These are phyloP conservation scores for Altica lythri DNA, from an alignment of 2,888 invertebrate species.

Conservation along the genomic window DNA sequence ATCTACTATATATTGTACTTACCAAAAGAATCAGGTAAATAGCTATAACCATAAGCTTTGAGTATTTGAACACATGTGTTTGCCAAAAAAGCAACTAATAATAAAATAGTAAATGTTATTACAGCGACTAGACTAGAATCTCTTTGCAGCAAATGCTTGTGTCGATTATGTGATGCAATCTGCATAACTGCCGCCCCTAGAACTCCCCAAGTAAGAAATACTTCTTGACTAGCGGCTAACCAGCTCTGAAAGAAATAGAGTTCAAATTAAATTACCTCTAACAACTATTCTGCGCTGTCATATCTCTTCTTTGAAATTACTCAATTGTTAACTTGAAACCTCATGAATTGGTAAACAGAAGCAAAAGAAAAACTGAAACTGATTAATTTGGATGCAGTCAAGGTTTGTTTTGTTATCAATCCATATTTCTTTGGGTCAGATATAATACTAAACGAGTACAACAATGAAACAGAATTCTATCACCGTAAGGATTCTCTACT, in stretches of 20 bases:
- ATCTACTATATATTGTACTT: slow-evolving; percentile 55
- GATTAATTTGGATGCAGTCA: too few relatives aligned
- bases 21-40: slow-evolving; percentile 87
- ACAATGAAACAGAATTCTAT: too few relatives aligned
- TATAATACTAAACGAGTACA: too few relatives aligned
- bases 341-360: too few relatives aligned
- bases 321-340: too few relatives aligned
- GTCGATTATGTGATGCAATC: slow-evolving; percentile 74
- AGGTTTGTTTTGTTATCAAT: too few relatives aligned
- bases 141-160: slow-evolving; percentile 65
- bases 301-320: too few relatives aligned
- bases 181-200: slow-evolving; percentile 82
- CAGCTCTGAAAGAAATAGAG: slow-evolving; percentile 72
- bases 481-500: too few relatives aligned
- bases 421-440: too few relatives aligned
- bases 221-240: slow-evolving; percentile 87
- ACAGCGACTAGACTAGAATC: slow-evolving; percentile 72
- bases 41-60: slow-evolving; percentile 72
- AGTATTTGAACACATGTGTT: slow-evolving; percentile 82
- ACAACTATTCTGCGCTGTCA: too few relatives aligned
- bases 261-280: too few relatives aligned
- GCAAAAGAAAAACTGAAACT: too few relatives aligned
- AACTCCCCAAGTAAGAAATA: slow-evolving; percentile 86
- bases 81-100: slow-evolving; percentile 78
- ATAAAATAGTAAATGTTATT: slow-evolving; percentile 74